Evolutionary conservation across 2,113 vertebrate genomes (phyloP).

Genomic region (Oreocharis arfaki): DNA sequence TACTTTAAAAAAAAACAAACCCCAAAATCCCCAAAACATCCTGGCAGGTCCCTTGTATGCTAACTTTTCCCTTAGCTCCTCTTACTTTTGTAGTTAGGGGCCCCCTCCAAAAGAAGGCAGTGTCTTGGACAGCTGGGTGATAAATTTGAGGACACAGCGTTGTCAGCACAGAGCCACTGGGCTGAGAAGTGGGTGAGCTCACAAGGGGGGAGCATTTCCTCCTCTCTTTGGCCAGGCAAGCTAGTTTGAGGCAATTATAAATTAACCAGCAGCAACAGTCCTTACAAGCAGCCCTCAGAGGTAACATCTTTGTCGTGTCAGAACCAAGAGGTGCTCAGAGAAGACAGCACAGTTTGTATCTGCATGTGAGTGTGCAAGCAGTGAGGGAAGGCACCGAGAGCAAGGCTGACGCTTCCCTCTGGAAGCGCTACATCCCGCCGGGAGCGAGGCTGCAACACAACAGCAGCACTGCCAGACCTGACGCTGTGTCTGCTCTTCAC

Average conservation of each 20-base stretch:
- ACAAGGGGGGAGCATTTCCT: background rate
- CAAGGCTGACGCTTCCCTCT: fast-evolving
- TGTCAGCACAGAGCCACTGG: background rate
- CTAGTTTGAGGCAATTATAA: background rate
- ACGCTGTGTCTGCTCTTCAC: background rate
- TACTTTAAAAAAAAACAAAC: background rate
- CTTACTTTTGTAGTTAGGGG: background rate
- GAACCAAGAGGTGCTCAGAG: background rate
- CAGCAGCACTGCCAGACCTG: background rate
- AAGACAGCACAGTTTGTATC: background rate
- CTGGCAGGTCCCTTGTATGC: background rate
- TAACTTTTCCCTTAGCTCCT: background rate
- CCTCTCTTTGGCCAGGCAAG: background rate
- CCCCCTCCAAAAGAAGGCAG: background rate
- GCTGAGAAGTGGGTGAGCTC: background rate
- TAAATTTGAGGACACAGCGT: background rate
- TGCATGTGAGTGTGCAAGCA: background rate
- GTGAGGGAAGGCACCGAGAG: background rate
- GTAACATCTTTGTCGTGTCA: background rate
- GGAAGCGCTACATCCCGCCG: background rate
- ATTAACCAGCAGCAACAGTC: background rate
- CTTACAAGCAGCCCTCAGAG: background rate
- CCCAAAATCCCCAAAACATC: background rate
- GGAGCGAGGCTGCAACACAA: background rate
- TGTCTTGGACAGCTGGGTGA: background rate